Evolutionary conservation across 1,140 invertebrate genomes (phyloP), one percentile per base, ranked within the genome.

Genomic region (Choristoneura fumiferana): DNA sequence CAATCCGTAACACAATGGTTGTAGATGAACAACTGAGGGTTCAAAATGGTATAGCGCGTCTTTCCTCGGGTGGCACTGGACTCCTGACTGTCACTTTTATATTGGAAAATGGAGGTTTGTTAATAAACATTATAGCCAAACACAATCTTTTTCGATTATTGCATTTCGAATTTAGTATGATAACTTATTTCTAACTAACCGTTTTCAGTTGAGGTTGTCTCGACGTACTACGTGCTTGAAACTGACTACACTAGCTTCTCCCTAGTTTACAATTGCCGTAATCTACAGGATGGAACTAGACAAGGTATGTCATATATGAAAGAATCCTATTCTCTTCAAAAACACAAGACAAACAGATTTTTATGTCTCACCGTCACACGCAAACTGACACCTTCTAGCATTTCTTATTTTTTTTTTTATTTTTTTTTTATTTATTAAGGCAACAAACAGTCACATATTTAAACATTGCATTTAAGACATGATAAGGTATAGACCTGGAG

Each of bases 201-300:
- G n/a, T n/a, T 69, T 81, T 5, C 65, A 84, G 81, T 65, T 14
- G 49, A 58, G 0, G 60, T 57, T 38, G 57, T 69, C 2, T 70
- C 67, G 1, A 74, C 73, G 8, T 76, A 78, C 55, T 81, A 77
- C 60, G 58, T 87, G 0, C 69, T 87, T 4, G 75, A 64, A 35
- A 87, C 84, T 0, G 84, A 87, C 53, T 87, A 87, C 43, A 62
- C 15, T 0, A 72, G 22, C 49, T 87, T 75, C 54, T 69, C 84
- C 1, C 57, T 87, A 0, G 70, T 84, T 6, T 87, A 87, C 66
- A 81, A 69, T 36, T 87, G 84, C 33, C 45, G 60, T 5, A 83
- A 84, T 57, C 18, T 78, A 18, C 36, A 54, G 0, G 55, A 63
- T 35, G 69, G 66, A 38, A 67, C 36, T 0, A 74, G 81, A 73